A percentile compares a stretch with the other conserved stretches of the same genome.
phyloP scores from a whole-genome alignment of 2,113 vertebrate genomes.

The Apteryx owenii region DNA sequence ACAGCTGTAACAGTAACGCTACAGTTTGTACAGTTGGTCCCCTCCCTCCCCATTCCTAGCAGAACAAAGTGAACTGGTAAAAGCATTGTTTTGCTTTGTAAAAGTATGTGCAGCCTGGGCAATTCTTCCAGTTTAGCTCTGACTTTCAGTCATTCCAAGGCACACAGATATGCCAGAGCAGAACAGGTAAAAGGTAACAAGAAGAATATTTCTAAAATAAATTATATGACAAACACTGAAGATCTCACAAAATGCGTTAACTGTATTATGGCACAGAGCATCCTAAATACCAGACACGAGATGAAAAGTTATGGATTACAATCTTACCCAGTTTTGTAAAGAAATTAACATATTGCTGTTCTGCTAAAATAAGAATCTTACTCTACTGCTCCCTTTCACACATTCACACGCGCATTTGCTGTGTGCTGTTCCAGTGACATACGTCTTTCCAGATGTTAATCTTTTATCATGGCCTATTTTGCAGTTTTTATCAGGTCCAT shows the following conservation, averaged over 20 bases:
- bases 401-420: not conserved
- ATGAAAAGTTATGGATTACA: not conserved
- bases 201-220: not conserved
- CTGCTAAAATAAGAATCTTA: not conserved
- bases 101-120: rapidly evolving
- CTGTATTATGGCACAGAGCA: rapidly evolving
- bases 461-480: conserved; percentile 61
- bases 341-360: not conserved
- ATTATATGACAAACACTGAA: not conserved
- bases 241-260: not conserved
- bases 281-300: not conserved
- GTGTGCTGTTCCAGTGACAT: conserved; percentile 61
- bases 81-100: not conserved
- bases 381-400: conserved; percentile 7
- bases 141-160: not conserved
- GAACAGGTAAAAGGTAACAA: not conserved
- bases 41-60: not conserved
- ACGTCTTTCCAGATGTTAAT: conserved; percentile 78
- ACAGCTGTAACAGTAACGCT: too few relatives aligned
- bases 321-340: conserved; percentile 21
- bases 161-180: rapidly evolving
- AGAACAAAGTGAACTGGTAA: not conserved
- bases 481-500: conserved; percentile 68
- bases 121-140: not conserved
- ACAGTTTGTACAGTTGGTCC: rapidly evolving